Evolutionary conservation across 2,113 vertebrate species (phyloP), one percentile per base, ranked within the genome.

Genomic region (Antechinus stuartii): DNA sequence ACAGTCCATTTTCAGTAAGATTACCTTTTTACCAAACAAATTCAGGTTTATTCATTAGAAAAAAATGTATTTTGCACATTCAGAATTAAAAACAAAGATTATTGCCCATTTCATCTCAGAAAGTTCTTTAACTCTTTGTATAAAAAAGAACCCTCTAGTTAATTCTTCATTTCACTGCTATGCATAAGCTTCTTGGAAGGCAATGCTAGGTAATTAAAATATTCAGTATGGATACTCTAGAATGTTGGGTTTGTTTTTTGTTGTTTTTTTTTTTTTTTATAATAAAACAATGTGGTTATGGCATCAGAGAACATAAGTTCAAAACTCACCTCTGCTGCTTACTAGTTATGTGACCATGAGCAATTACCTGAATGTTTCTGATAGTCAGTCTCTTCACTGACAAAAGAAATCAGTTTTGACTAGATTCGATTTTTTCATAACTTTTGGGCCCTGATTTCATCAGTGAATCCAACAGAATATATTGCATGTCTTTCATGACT

Each of bases 141-240:
- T 76, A 52, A 10, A 47, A 6, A 95, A 46, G n/a, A 93, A 90
- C 0, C 1, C 57, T 54, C 16, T 49, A 54, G 57, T 27, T 61
- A 90, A 23, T 94, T 96, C 16, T 68, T 55, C 0, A 12, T 90
- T 26, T 93, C 30, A n/a, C 0, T 93, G 12, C 47, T 91, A 91
- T 23, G 56, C 27, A 56, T 1, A 52, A 54, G 49, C 49, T 55
- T 49, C 42, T 49, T 30, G 90, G 93, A n/a, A 90, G 91, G 53
- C 54, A 92, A 90, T 68, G 16, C 12, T 92, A n/a, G 30, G 68
- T 50, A 56, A 89, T 76, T 91, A 90, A 92, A 92, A 50, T 93
- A 49, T 92, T 16, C 14, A 8, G 14, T 19, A 76, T 1, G 16
- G 35, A 76, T 76, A 76, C 61, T n/a, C 61, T 68, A 14, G 14